Evolutionary conservation across 1,140 invertebrate species (phyloP).

Genomic region (Holcopasites calliopsidis): DNA sequence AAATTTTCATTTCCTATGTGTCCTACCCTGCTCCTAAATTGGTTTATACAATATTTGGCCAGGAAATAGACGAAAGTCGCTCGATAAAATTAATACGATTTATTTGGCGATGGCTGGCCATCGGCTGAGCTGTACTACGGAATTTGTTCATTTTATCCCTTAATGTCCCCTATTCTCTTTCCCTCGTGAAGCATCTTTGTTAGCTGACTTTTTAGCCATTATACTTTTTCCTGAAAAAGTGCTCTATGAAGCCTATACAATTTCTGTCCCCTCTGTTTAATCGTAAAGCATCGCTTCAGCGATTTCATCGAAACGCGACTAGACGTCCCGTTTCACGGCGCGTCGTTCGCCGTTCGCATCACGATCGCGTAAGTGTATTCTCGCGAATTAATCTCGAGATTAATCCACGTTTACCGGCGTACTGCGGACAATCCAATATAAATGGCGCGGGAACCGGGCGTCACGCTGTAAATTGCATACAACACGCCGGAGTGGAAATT

Average conservation of each 20-base stretch:
- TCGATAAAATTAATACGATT: too few relatives aligned
- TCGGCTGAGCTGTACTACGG: background rate
- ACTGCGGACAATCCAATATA: conserved; percentile 55
- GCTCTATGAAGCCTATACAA: too few relatives aligned
- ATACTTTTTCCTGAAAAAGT: too few relatives aligned
- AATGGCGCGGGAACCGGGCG: conserved; percentile 36
- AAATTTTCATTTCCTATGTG: too few relatives aligned
- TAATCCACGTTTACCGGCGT: conserved; percentile 44
- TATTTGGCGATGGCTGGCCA: background rate
- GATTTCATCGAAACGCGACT: background rate
- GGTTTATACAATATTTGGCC: too few relatives aligned
- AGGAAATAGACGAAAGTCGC: too few relatives aligned
- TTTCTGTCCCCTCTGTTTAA: too few relatives aligned
- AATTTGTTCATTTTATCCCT: background rate
- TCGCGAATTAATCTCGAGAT: conserved; percentile 57
- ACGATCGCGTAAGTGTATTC: conserved; percentile 53
- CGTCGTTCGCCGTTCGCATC: conserved; percentile 33
- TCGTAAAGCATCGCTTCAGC: too few relatives aligned
- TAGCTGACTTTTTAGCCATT: too few relatives aligned
- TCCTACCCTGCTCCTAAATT: too few relatives aligned
- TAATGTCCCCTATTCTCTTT: background rate
- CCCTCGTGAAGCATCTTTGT: background rate
- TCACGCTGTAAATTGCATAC: conserved; percentile 43
- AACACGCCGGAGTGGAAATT: conserved; percentile 55
- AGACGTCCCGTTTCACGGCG: conserved; percentile 8